Percentiles rank a stretch among this genome's conserved stretches.
Conservation (phyloP, 2,113 vertebrate species). For the Sphyrna mokarran region DNA sequence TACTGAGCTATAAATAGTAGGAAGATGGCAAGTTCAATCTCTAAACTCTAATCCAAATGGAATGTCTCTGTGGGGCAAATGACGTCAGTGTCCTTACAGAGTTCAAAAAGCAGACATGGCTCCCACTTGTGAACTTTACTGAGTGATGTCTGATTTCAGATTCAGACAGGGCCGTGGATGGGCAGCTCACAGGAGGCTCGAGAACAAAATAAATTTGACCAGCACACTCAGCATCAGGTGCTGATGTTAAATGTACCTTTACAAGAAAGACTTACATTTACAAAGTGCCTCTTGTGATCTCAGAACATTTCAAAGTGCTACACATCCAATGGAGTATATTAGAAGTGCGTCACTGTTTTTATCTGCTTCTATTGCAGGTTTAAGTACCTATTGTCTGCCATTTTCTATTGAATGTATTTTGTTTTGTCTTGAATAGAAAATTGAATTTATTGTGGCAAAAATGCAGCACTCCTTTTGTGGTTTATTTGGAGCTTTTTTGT, state of each 20-base stretch:
- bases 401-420: neutral
- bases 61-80: neutral
- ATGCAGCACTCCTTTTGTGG: neutral
- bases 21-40: neutral
- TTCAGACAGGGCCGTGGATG: neutral
- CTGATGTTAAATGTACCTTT: neutral
- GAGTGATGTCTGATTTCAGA: neutral
- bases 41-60: neutral
- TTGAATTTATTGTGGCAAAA: neutral
- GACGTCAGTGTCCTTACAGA: neutral
- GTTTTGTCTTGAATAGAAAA: neutral
- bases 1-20: neutral
- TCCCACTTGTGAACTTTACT: neutral
- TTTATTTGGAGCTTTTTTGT: neutral
- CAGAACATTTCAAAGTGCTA: neutral
- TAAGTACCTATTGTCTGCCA: constrained; percentile 42
- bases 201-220: neutral
- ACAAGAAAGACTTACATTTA: neutral
- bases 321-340: neutral
- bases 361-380: too few species aligned
- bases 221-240: neutral
- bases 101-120: neutral
- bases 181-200: neutral
- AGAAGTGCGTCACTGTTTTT: neutral
- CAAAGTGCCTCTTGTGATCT: neutral